Base-by-base conservation (phyloP, 2,113 vertebrate genomes). In the Calidris pugnax region DNA sequence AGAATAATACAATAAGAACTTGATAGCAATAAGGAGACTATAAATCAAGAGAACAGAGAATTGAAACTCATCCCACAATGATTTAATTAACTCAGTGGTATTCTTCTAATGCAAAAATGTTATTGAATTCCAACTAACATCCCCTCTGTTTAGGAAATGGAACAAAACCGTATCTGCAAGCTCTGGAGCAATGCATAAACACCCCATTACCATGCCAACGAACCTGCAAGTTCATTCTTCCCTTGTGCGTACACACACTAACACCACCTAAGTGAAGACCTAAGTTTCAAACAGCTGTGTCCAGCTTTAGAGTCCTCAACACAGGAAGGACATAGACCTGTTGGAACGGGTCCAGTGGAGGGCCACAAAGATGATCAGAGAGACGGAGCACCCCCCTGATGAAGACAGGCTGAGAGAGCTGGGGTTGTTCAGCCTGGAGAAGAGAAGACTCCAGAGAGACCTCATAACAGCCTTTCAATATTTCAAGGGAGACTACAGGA, bases 21-120 rank as follows among this genome's bases (percentile, higher is more conserved):
- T 75, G 22, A 93, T 68, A 89, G 64, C 77, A 88, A 84, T 84
- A 90, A 89, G 47, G 48, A 63, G 66, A 71, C 88, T 75, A 89
- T 93, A 93, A 89, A 96, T 92, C 86, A 95, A 94, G 66, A 89
- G 60, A 62, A 88, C 7, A 66, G 51, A 88, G 35, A 86, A 87
- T 4, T 92, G 64, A 94, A 95, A 94, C 39, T 95, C 57, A 83
- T 89, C 64, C 85, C 88, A 87, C 43, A 80, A 85, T 87, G 90
- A 90, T 68, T 95, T 94, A 81, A 96, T 90, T 89, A 94, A 81
- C 64, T 95, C 85, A 62, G 81, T 0, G 0, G 74, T 89, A 82
- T 73, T 89, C 57, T 87, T 81, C 60, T 51, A 91, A 91, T 53
- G 35, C 39, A 89, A 68, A 91, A 87, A 89, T 23, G 74, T 85